A percentile compares a stretch with the other conserved stretches of the same genome.
Conservation (phyloP, 2,797 vertebrate species). For the Astyanax mexicanus region DNA sequence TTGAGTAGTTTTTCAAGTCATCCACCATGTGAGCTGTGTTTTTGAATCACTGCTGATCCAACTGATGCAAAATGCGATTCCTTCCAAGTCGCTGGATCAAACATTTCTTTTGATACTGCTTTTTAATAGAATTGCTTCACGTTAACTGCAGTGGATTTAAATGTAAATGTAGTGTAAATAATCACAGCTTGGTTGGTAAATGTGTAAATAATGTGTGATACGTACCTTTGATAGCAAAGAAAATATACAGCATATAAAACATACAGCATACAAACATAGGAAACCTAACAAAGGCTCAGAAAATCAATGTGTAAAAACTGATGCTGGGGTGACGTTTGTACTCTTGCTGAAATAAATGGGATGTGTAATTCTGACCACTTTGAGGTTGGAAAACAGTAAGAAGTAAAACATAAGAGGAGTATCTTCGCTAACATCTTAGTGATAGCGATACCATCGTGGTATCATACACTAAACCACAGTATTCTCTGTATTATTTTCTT, state of each 20-base stretch:
- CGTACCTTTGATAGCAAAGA: too few relatives aligned
- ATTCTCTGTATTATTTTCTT: too few relatives aligned
- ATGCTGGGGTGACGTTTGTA: background rate
- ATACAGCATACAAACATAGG: background rate
- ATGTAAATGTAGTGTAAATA: conserved; percentile 9
- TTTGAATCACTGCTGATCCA: background rate
- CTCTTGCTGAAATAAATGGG: background rate
- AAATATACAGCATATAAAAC: too few relatives aligned
- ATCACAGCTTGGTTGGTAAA: too few relatives aligned
- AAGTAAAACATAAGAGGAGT: background rate
- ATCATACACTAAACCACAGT: too few relatives aligned
- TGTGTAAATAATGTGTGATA: background rate
- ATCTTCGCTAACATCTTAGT: too few relatives aligned
- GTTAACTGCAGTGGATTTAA: conserved; percentile 1
- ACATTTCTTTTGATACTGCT: background rate
- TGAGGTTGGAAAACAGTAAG: background rate
- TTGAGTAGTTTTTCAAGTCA: too few relatives aligned
- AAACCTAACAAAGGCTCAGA: conserved; percentile 3
- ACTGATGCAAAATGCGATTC: background rate
- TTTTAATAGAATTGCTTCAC: background rate
- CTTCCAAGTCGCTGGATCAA: background rate
- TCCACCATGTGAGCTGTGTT: background rate
- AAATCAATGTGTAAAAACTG: conserved; percentile 4
- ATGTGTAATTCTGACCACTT: background rate
- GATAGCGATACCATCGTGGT: too few relatives aligned